A percentile compares a stretch with the other conserved stretches of the same genome.
These are phyloP conservation scores for Calycopis cecrops DNA, from an alignment of 1,140 invertebrate genomes.

Conservation along the genomic window DNA sequence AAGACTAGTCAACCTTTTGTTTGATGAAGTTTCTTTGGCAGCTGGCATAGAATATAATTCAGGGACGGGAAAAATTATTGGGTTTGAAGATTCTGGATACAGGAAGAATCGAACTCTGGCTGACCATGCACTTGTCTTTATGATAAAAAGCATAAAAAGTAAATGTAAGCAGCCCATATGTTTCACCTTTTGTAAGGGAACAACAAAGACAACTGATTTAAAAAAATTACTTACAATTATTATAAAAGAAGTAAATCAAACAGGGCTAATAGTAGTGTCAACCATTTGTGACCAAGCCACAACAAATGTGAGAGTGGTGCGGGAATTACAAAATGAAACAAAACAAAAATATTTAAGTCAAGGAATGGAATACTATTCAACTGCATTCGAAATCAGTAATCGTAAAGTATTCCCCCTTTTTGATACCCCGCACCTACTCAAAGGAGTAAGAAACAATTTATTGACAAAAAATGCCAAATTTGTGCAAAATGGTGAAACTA, in stretches of 20 bases:
- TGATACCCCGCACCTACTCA: conserved; percentile 31
- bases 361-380: conserved; percentile 15
- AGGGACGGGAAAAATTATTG: conserved; percentile 26
- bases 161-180: conserved; percentile 30
- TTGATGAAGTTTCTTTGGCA: conserved; percentile 26
- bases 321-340: conserved; percentile 24
- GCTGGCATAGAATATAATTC: conserved; percentile 17
- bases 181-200: no score
- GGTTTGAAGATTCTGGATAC: conserved; percentile 27
- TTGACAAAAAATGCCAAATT: conserved; percentile 26
- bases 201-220: conserved; percentile 20
- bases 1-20: conserved; percentile 25
- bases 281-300: no score
- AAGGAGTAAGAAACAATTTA: conserved; percentile 32
- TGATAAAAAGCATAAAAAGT: conserved; percentile 27
- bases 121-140: conserved; percentile 32
- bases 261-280: no score
- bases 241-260: no score
- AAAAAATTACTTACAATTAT: conserved; percentile 24
- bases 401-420: conserved; percentile 27
- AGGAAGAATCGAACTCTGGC: conserved; percentile 18
- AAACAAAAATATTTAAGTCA: no score
- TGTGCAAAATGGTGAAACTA: conserved; percentile 11
- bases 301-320: no score
- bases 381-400: conserved; percentile 24